Conservation (phyloP, 2,888 invertebrate genomes). For the Melinaea marsaeus region DNA sequence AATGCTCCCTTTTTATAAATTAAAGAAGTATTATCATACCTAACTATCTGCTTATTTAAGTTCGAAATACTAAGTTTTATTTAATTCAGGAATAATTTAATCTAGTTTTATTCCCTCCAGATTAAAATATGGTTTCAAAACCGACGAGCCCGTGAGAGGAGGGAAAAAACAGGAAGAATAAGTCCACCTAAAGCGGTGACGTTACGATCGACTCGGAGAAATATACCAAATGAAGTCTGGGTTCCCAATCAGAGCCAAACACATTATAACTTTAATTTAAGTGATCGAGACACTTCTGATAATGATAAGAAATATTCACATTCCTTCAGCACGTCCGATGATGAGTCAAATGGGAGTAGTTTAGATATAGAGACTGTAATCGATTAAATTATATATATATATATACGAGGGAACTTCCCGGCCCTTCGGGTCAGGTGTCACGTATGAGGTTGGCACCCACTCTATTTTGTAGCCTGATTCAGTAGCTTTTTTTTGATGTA, state of each 20-base stretch:
- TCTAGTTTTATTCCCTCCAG: conserved; percentile 38
- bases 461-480: too few species aligned
- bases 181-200: conserved; percentile 56
- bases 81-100: background rate
- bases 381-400: conserved; percentile 2
- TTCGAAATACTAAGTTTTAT: too few species aligned
- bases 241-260: conserved; percentile 2
- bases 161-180: conserved; percentile 75
- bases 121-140: conserved; percentile 90
- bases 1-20: too few species aligned
- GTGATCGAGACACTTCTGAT: background rate
- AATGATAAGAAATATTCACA: conserved; percentile 5
- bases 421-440: too few species aligned
- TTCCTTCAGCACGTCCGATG: conserved; percentile 29
- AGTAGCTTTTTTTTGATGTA: too few species aligned
- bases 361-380: conserved; percentile 55
- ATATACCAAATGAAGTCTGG: conserved; percentile 20
- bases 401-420: too few species aligned
- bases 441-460: too few species aligned
- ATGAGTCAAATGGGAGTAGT: conserved; percentile 35
- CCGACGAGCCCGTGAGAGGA: conserved; percentile 84
- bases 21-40: too few species aligned
- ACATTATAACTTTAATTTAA: background rate
- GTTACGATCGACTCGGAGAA: conserved; percentile 50
- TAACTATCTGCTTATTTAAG: too few species aligned